Percentiles rank a stretch among this genome's conserved stretches.
These are phyloP conservation scores for Ctena decussata DNA, from an alignment of 2,888 invertebrate genomes.

Conservation along the genomic window DNA sequence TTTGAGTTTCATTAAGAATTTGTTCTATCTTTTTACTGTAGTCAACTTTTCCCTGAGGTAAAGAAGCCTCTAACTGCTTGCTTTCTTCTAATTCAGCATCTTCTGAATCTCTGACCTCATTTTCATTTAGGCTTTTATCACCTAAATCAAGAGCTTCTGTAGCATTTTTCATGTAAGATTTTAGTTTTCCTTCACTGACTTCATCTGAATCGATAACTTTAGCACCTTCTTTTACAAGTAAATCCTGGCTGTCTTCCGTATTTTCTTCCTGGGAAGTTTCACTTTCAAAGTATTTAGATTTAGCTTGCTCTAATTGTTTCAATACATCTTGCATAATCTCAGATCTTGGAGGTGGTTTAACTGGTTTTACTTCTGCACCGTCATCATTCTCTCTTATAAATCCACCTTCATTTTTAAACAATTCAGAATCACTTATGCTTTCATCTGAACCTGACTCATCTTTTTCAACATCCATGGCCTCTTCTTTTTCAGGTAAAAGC, in stretches of 20 bases:
- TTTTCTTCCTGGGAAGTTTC: background rate
- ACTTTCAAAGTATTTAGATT: conserved; percentile 14
- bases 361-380: background rate
- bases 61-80: background rate
- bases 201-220: background rate
- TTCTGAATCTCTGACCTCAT: background rate
- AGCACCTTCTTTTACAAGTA: background rate
- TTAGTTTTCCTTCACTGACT: background rate
- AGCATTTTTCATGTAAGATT: background rate
- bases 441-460: background rate
- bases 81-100: background rate
- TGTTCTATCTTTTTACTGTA: background rate
- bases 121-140: no score
- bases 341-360: background rate
- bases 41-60: background rate
- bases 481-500: background rate
- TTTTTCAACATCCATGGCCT: background rate
- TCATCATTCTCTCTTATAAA: conserved; percentile 43
- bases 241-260: background rate
- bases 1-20: background rate
- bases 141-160: background rate
- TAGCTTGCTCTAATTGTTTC: background rate
- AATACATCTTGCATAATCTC: background rate
- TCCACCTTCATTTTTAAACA: conserved; percentile 51
- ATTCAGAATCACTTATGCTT: background rate